Percentiles rank a stretch among this genome's conserved stretches.
Conservation (phyloP, 2,888 invertebrate genomes). For the Leptothorax acervorum region DNA sequence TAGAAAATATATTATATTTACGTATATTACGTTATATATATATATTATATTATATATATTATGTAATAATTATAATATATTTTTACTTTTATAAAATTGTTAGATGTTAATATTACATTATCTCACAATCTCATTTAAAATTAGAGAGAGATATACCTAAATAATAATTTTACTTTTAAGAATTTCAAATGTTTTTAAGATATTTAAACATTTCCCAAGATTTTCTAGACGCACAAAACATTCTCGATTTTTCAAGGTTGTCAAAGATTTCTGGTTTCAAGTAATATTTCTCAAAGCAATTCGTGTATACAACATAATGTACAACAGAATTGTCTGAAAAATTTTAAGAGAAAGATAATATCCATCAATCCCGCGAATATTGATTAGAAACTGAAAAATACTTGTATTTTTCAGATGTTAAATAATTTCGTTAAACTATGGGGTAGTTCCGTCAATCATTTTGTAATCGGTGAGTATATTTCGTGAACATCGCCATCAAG, state of each 20-base stretch:
- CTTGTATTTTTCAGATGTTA: neutral
- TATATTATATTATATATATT: neutral
- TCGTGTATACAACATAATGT: neutral
- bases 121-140: neutral
- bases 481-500: neutral
- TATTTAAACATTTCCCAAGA: neutral
- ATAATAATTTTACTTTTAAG: constrained; percentile 10
- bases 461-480: neutral
- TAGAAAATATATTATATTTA: neutral
- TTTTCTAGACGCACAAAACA: neutral
- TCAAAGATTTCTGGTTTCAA: neutral
- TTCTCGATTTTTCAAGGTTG: neutral
- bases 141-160: neutral
- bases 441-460: neutral
- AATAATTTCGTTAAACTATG: neutral
- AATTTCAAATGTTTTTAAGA: neutral
- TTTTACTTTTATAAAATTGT: neutral
- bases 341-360: neutral
- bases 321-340: neutral
- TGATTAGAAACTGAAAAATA: neutral
- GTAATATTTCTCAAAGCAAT: constrained; percentile 6
- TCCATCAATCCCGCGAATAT: neutral
- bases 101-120: neutral
- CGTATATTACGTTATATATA: neutral
- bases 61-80: constrained; percentile 2